Base-by-base conservation (phyloP, 2,888 invertebrate genomes). In the Ellobium chinense region DNA sequence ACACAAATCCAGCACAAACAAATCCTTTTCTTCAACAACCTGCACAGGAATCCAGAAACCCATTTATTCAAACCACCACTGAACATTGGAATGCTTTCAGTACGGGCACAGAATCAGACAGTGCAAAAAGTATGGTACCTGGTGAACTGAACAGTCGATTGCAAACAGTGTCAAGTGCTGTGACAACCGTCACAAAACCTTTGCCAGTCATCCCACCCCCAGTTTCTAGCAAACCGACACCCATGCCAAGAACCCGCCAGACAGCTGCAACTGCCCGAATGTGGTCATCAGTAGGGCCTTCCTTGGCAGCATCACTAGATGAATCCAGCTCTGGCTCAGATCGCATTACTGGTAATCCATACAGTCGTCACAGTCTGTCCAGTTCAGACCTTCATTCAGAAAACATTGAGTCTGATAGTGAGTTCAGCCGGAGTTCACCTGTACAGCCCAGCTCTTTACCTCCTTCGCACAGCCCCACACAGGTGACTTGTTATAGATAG, bases 271-370 rank as follows among this genome's bases (percentile, higher is more conserved):
- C n/a, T 12, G 9, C 39, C 24, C 56, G 72, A 9, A 78, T 78
- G 78, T 78, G 78, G 78, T 70, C 78, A 21, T 80, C 80, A 58
- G 74, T 74, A 9, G 80, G 74, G 21, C 80, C 80, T 39, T 74
- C 80, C 31, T 54, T 74, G 56, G 66, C 72, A 34, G 60, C 66
- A 31, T 80, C 74, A 29, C 60, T 80, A 5, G 80, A 74, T 74
- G 68, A 80, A 37, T 56, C 65, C 54, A 66, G 58, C 58, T 27
- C 31, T 46, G 36, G 27, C 3, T 24, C 46, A 18, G 37, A 65
- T 12, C 36, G 5, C 24, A 34, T n/a, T 63, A 31, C 21, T 7
- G 29, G 34, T 29, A 80, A 66, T 39, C 56, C 73, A 34, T 74
- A 80, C 68, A 74, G 39, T 39, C 72, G 80, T 7, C 74, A 80